Percentiles rank a stretch among this genome's conserved stretches.
These are phyloP conservation scores for Malthinus flaveolus DNA, from an alignment of 2,888 invertebrate species.

Conservation along the genomic window DNA sequence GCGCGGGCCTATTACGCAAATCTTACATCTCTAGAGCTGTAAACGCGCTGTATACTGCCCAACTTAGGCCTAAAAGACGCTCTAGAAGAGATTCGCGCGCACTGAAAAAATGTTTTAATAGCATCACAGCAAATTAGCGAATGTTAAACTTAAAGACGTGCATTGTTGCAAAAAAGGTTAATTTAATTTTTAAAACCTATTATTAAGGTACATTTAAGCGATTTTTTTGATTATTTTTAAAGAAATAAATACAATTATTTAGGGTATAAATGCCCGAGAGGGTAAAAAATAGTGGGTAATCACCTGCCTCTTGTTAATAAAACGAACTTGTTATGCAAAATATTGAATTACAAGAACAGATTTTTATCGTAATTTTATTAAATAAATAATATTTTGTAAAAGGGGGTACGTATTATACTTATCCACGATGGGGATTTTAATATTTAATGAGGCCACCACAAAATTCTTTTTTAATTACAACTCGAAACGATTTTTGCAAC, in stretches of 20 bases:
- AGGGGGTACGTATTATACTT: too few species aligned
- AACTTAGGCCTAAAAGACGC: too few species aligned
- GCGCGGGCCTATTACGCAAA: too few species aligned
- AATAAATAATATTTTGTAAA: neutral
- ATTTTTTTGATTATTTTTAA: slow-evolving; percentile 1
- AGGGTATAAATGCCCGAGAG: neutral
- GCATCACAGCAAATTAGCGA: neutral
- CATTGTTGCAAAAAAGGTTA: neutral
- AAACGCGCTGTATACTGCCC: too few species aligned
- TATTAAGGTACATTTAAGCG: slow-evolving; percentile 1
- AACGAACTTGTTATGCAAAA: slow-evolving; percentile 5
- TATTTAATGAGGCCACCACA: too few species aligned
- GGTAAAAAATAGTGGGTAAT: neutral
- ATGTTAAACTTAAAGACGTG: neutral
- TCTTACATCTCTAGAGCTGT: too few species aligned
- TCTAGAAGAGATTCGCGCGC: too few species aligned
- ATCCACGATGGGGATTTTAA: too few species aligned
- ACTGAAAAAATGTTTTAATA: too few species aligned
- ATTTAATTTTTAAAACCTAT: slow-evolving; percentile 4
- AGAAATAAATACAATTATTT: slow-evolving; percentile 1
- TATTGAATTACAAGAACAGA: neutral
- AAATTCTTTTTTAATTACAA: too few species aligned
- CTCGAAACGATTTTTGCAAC: too few species aligned
- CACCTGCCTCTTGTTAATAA: slow-evolving; percentile 1
- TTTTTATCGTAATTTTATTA: slow-evolving; percentile 8